These are phyloP conservation scores for Actinemys pallida DNA, from an alignment of 2,113 vertebrate genomes.

Conservation along the genomic window DNA sequence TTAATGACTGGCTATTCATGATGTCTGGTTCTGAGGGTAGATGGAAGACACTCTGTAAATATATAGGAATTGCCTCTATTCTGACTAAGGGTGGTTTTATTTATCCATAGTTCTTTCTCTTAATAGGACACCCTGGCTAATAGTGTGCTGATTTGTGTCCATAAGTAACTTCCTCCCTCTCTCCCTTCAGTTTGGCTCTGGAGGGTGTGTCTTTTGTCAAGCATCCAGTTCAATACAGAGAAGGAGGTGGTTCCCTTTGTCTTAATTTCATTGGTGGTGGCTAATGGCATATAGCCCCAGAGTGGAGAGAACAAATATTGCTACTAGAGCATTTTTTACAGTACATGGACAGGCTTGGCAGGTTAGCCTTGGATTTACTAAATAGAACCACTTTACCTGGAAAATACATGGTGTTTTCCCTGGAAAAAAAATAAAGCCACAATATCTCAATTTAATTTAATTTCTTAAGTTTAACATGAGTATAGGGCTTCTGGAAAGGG, in stretches of 20 bases:
- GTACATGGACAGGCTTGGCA: conserved; percentile 41
- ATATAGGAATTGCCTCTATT: neutral
- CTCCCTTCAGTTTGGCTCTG: neutral
- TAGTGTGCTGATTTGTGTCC: neutral
- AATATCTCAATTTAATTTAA: neutral
- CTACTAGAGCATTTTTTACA: conserved; percentile 59
- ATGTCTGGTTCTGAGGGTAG: neutral
- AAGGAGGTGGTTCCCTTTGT: conserved; percentile 5
- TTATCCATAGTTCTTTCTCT: neutral
- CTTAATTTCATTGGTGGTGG: neutral
- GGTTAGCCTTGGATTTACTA: neutral
- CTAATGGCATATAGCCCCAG: conserved; percentile 8
- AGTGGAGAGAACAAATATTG: neutral
- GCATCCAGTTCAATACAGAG: neutral
- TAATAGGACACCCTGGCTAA: neutral
- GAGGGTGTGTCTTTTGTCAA: neutral
- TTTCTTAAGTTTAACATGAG: neutral
- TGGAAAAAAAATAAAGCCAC: neutral
- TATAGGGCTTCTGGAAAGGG: conserved; percentile 21
- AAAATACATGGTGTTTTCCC: neutral
- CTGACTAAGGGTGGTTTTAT: neutral
- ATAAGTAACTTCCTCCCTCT: neutral
- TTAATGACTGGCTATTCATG: neutral
- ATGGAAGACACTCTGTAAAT: neutral
- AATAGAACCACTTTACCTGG: neutral